Conservation (phyloP, 2,113 vertebrate genomes). For the Perca flavescens region DNA sequence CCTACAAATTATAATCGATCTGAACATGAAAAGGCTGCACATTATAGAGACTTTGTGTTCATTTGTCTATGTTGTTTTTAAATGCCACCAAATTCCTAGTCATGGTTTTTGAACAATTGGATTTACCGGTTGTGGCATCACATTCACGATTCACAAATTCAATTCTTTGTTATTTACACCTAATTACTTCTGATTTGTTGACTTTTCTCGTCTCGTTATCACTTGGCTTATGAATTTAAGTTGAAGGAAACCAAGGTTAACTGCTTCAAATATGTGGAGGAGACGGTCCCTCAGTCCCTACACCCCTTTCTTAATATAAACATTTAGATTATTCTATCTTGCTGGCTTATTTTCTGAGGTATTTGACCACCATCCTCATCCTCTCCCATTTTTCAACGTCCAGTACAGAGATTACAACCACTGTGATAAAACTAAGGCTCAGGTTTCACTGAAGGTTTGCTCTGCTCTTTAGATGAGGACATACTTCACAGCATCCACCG, state of each 20-base stretch:
- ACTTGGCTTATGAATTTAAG: neutral
- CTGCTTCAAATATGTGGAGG: neutral
- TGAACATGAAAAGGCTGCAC: neutral
- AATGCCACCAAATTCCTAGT: neutral
- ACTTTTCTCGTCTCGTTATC: neutral
- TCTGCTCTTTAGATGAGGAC: constrained; percentile 1
- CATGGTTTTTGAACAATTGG: neutral
- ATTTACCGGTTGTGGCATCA: neutral
- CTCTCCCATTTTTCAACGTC: neutral
- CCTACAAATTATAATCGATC: neutral
- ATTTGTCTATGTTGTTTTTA: too few relatives aligned
- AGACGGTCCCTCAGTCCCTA: neutral
- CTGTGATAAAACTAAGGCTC: neutral
- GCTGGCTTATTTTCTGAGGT: neutral
- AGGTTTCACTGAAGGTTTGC: neutral
- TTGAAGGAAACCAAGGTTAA: neutral
- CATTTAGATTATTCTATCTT: neutral
- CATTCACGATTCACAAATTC: neutral
- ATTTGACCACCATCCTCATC: neutral
- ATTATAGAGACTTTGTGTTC: neutral
- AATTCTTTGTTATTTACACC: neutral
- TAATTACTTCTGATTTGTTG: neutral
- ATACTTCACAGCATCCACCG: constrained; percentile 23
- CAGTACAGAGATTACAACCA: neutral
- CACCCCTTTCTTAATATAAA: neutral